phyloP scores from a whole-genome alignment of 2,113 vertebrate genomes.

The Anseranas semipalmata region DNA sequence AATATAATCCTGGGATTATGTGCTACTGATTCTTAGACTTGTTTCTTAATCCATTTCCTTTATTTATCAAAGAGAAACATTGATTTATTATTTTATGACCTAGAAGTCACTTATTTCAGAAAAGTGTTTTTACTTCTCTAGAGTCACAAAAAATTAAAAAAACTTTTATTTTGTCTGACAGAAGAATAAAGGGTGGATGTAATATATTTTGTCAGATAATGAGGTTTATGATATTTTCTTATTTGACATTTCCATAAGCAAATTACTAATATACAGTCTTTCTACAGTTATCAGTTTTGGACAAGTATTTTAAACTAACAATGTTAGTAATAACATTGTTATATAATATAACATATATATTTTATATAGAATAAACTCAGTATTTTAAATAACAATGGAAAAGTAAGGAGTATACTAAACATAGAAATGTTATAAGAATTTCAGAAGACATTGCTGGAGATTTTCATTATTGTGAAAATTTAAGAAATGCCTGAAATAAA shows the following conservation, averaged over 20 bases:
- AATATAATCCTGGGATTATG: constrained; percentile 39
- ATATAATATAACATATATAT: too few species aligned
- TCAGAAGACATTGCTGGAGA: not conserved
- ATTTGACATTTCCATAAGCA: not conserved
- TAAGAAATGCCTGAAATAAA: not conserved
- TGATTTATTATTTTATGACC: not conserved
- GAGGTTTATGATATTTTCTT: not conserved
- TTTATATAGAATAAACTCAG: not conserved
- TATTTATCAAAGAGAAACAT: not conserved
- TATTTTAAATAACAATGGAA: not conserved
- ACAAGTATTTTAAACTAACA: too few species aligned
- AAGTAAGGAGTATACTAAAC: not conserved
- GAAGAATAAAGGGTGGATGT: not conserved
- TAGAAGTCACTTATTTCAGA: not conserved
- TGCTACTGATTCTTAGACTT: not conserved
- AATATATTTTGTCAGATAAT: not conserved
- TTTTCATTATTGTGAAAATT: not conserved
- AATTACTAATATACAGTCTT: not conserved
- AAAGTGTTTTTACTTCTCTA: not conserved
- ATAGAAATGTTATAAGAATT: not conserved
- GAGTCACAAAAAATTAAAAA: not conserved
- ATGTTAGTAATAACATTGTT: too few species aligned
- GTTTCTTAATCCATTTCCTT: constrained; percentile 15
- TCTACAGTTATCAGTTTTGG: not conserved
- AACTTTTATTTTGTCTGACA: not conserved